Percentiles rank a stretch among this genome's conserved stretches.
These are phyloP conservation scores for Vanacampus margaritifer DNA, from an alignment of 2,113 vertebrate genomes.

Conservation along the genomic window DNA sequence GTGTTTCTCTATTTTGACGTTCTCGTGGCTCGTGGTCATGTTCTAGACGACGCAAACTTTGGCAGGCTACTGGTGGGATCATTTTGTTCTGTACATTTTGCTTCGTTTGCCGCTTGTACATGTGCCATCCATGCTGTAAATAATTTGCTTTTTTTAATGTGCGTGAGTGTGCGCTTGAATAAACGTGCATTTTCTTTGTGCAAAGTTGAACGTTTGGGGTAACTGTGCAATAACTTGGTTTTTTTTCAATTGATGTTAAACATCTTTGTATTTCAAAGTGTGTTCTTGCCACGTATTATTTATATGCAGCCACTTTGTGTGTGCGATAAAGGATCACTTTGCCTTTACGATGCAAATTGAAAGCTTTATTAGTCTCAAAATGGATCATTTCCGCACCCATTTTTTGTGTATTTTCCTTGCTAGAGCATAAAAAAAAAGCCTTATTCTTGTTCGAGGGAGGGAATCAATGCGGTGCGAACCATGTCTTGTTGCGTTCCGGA, in stretches of 20 bases:
- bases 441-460: constrained; percentile 11
- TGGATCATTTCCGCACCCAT: constrained; percentile 23
- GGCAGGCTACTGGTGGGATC: constrained; percentile 63
- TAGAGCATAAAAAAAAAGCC: constrained; percentile 13
- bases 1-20: constrained; percentile 44
- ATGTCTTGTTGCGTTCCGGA: constrained; percentile 48
- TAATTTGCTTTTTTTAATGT: constrained; percentile 41
- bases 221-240: constrained; percentile 72
- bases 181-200: constrained; percentile 54
- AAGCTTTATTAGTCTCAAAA: constrained; percentile 41
- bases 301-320: constrained; percentile 43
- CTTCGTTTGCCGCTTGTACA: constrained; percentile 55
- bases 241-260: constrained; percentile 63
- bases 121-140: constrained; percentile 69
- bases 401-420: background rate
- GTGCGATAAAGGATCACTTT: constrained; percentile 33
- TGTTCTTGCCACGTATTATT: constrained; percentile 35
- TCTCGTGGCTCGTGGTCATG: constrained; percentile 52
- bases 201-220: constrained; percentile 68
- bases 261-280: constrained; percentile 46
- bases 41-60: constrained; percentile 66
- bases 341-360: constrained; percentile 55
- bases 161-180: constrained; percentile 22
- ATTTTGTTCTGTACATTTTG: constrained; percentile 44
- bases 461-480: constrained; percentile 45